Evolutionary conservation across 1,140 invertebrate genomes (phyloP).

Genomic region (Cotesia vestalis): DNA sequence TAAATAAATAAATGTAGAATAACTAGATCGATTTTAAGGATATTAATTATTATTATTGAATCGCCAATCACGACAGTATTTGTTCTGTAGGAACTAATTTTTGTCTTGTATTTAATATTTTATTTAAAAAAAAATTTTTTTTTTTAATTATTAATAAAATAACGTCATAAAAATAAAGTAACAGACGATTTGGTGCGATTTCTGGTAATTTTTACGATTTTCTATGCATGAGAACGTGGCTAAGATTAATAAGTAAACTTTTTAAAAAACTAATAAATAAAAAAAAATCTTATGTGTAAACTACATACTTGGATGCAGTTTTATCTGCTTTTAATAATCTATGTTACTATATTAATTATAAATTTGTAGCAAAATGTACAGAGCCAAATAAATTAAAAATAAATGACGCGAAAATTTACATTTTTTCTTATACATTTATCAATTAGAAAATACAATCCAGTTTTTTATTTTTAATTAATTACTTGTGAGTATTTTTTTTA

Average conservation of each 20-base stretch:
- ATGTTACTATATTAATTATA: conserved; percentile 45
- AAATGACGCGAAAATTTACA: too few species aligned
- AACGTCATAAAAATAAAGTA: not conserved
- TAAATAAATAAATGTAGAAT: conserved; percentile 28
- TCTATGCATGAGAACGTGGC: conserved; percentile 12
- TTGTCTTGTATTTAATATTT: conserved; percentile 5
- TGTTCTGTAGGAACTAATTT: conserved; percentile 39
- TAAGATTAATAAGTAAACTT: conserved; percentile 37
- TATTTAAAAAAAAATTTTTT: conserved; percentile 11
- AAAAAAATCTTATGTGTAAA: conserved; percentile 12
- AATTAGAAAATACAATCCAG: too few species aligned
- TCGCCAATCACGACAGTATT: conserved; percentile 60
- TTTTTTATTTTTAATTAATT: too few species aligned
- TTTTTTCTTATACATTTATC: too few species aligned
- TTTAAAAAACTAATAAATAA: conserved; percentile 12
- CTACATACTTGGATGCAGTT: conserved; percentile 31
- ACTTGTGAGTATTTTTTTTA: too few species aligned
- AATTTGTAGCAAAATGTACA: conserved; percentile 62
- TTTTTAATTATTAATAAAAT: not conserved
- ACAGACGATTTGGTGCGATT: conserved; percentile 23
- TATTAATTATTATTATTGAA: conserved; percentile 46
- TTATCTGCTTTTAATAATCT: conserved; percentile 46
- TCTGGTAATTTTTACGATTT: conserved; percentile 17
- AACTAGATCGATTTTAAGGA: too few species aligned
- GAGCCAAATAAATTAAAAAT: conserved; percentile 56